These are phyloP conservation scores for Gerris lacustris DNA, from an alignment of 2,888 invertebrate species.

Conservation along the genomic window DNA sequence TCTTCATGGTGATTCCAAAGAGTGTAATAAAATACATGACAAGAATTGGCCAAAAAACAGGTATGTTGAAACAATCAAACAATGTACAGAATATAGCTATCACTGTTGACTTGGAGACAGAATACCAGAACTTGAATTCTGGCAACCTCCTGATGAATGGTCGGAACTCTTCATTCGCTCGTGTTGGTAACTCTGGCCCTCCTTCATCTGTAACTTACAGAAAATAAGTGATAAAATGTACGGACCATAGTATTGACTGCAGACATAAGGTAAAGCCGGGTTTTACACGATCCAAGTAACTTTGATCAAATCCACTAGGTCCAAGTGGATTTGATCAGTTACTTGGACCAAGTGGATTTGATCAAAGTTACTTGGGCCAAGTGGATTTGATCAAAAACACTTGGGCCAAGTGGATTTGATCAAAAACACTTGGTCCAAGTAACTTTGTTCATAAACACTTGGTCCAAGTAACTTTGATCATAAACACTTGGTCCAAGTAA, in stretches of 20 bases:
- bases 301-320: too few species aligned
- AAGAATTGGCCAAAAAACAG: slow-evolving; percentile 99
- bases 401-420: too few species aligned
- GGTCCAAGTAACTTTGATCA: too few species aligned
- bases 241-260: slow-evolving; percentile 7
- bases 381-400: too few species aligned
- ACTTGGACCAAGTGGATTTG: too few species aligned
- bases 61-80: slow-evolving; percentile 96
- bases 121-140: slow-evolving; percentile 99
- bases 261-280: not conserved
- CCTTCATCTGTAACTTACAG: slow-evolving; percentile 48
- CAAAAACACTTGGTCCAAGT: too few species aligned
- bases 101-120: slow-evolving; percentile 85
- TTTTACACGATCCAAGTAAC: too few species aligned
- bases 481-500: too few species aligned
- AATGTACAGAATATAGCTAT: slow-evolving; percentile 86
- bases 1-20: slow-evolving; percentile 98
- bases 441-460: too few species aligned
- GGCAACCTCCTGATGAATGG: slow-evolving; percentile 77
- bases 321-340: too few species aligned
- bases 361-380: too few species aligned
- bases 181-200: slow-evolving; percentile 89
- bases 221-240: slow-evolving; percentile 13
- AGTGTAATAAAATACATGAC: slow-evolving; percentile 99
- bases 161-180: slow-evolving; percentile 92